phyloP scores from a whole-genome alignment of 2,888 invertebrate species.

The Epinotia bilunana region DNA sequence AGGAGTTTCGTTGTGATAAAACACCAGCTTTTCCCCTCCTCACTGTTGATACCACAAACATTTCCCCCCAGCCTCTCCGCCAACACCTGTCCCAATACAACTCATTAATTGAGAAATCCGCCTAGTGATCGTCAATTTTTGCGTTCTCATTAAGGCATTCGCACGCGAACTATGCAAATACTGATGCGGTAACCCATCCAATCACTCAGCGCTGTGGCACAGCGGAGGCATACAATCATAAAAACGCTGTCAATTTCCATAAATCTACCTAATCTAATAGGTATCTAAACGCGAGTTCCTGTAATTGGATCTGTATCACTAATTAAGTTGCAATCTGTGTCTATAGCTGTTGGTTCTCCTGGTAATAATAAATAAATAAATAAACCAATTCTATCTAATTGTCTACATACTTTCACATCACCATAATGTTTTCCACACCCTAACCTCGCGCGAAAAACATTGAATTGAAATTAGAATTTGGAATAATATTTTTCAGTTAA shows the following conservation, averaged over 20 bases:
- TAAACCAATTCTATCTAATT: background rate
- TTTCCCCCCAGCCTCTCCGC: background rate
- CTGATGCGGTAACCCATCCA: slow-evolving; percentile 50
- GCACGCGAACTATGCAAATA: slow-evolving; percentile 65
- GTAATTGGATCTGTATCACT: too few relatives aligned
- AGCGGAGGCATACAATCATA: background rate
- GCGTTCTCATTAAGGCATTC: slow-evolving; percentile 57
- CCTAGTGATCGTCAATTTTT: slow-evolving; percentile 41
- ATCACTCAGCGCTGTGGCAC: slow-evolving; percentile 30
- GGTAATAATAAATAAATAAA: too few relatives aligned
- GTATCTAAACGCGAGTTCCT: too few relatives aligned
- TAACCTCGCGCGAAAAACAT: background rate
- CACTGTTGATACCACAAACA: background rate
- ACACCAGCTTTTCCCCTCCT: background rate
- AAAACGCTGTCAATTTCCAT: background rate
- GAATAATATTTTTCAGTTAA: too few relatives aligned
- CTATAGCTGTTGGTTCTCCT: too few relatives aligned
- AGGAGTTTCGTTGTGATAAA: too few relatives aligned
- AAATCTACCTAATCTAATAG: too few relatives aligned
- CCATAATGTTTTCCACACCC: background rate
- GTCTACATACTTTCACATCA: background rate
- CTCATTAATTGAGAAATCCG: slow-evolving; percentile 43
- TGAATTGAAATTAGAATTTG: too few relatives aligned
- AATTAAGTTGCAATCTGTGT: too few relatives aligned
- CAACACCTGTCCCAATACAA: slow-evolving; percentile 25